phyloP scores from a whole-genome alignment of 2,797 vertebrate species.

The Poecilia velifera region DNA sequence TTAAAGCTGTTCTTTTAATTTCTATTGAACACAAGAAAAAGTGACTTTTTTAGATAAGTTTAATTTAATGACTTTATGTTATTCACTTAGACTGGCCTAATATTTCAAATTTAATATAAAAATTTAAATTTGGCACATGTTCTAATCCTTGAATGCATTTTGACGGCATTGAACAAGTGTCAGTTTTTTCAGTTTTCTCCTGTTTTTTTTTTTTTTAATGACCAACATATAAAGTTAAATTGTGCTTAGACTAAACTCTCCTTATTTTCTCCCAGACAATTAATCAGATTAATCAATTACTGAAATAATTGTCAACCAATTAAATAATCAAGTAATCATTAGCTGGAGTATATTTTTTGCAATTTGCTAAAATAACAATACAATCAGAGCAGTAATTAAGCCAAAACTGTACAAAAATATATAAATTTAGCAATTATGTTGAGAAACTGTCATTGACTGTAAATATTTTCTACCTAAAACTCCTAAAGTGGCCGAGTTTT shows the following conservation, averaged over 20 bases:
- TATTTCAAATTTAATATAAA: neutral
- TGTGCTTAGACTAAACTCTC: neutral
- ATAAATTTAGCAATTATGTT: too few species aligned
- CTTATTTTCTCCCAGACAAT: too few species aligned
- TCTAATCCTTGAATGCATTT: neutral
- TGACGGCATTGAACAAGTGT: neutral
- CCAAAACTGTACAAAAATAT: too few species aligned
- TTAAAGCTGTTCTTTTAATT: neutral
- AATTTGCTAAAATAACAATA: too few species aligned
- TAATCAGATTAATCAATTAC: too few species aligned
- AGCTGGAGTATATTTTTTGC: too few species aligned
- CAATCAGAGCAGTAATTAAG: too few species aligned
- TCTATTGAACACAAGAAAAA: neutral
- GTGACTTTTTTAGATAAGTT: neutral
- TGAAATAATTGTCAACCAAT: too few species aligned
- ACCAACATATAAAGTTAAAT: neutral
- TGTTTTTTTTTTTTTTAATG: neutral
- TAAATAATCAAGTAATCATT: too few species aligned
- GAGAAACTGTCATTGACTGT: too few species aligned
- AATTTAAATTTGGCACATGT: neutral
- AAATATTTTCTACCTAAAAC: too few species aligned
- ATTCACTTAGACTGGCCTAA: neutral
- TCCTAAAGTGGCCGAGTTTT: too few species aligned
- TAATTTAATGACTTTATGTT: neutral
- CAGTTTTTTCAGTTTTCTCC: neutral